A percentile compares a stretch with the other conserved stretches of the same genome.
Conservation (phyloP, 2,888 invertebrate species). For the Acrobasis repandana region DNA sequence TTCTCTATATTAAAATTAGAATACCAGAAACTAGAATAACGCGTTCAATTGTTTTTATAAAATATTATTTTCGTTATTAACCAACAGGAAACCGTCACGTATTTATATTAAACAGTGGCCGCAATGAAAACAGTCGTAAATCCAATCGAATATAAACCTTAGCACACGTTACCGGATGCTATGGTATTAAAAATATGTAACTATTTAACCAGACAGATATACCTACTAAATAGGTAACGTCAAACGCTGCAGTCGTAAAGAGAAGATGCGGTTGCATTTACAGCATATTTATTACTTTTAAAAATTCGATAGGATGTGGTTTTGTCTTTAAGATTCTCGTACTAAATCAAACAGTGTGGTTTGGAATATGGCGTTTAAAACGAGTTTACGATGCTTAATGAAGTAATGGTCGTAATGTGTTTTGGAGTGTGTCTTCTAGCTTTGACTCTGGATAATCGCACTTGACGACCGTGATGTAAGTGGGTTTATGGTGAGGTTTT, state of each 20-base stretch:
- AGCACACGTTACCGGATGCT: slow-evolving; percentile 63
- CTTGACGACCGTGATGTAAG: slow-evolving; percentile 35
- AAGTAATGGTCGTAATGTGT: slow-evolving; percentile 39
- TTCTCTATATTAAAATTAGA: background rate
- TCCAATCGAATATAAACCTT: slow-evolving; percentile 77
- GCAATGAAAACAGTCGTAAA: slow-evolving; percentile 81
- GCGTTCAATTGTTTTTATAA: slow-evolving; percentile 71
- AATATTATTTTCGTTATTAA: slow-evolving; percentile 72
- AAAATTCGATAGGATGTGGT: slow-evolving; percentile 73
- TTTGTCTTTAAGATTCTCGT: slow-evolving; percentile 51
- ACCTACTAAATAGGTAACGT: slow-evolving; percentile 65
- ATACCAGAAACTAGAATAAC: slow-evolving; percentile 44
- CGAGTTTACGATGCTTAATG: slow-evolving; percentile 48
- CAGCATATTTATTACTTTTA: slow-evolving; percentile 61
- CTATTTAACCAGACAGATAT: slow-evolving; percentile 64
- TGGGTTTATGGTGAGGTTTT: slow-evolving; percentile 46
- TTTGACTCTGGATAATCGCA: slow-evolving; percentile 29
- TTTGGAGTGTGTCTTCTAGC: slow-evolving; percentile 37
- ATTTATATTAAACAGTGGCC: slow-evolving; percentile 79
- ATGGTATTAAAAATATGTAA: slow-evolving; percentile 66
- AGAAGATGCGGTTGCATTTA: slow-evolving; percentile 65
- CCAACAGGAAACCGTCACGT: slow-evolving; percentile 74
- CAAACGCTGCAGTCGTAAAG: slow-evolving; percentile 47
- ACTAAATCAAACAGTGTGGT: slow-evolving; percentile 59
- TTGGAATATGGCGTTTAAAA: slow-evolving; percentile 42